Percentiles rank a stretch among this genome's conserved stretches.
Conservation (phyloP, 2,113 vertebrate genomes). For the Pteronura brasiliensis region DNA sequence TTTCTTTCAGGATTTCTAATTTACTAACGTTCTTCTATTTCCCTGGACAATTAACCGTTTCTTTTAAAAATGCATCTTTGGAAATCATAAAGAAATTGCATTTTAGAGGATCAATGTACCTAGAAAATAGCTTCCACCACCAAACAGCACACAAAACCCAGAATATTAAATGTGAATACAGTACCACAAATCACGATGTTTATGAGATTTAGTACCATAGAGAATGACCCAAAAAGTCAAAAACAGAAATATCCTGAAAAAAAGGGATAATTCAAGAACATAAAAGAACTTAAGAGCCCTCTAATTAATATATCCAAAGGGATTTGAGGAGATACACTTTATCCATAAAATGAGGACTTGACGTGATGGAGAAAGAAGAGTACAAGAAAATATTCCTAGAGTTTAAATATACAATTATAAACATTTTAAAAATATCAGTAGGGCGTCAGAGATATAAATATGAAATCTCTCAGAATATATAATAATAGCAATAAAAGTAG, state of each 20-base stretch:
- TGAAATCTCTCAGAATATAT: background rate
- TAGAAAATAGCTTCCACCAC: background rate
- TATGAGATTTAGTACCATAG: background rate
- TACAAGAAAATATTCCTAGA: background rate
- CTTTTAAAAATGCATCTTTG: background rate
- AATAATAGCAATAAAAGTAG: background rate
- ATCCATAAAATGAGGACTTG: background rate
- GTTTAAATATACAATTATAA: background rate
- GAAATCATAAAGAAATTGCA: background rate
- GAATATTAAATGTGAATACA: background rate
- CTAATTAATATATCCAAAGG: background rate
- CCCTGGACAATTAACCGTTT: background rate
- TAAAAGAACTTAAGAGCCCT: background rate
- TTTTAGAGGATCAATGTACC: background rate
- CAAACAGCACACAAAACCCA: background rate
- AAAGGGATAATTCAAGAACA: background rate
- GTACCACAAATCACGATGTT: background rate
- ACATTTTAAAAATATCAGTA: background rate
- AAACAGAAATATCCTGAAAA: background rate
- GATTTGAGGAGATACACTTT: background rate
- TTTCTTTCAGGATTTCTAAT: background rate
- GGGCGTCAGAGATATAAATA: background rate
- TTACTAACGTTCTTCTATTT: background rate
- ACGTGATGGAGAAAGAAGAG: background rate
- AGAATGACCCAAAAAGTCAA: background rate